Base-by-base conservation (phyloP, 2,888 invertebrate genomes). In the Belgica antarctica region DNA sequence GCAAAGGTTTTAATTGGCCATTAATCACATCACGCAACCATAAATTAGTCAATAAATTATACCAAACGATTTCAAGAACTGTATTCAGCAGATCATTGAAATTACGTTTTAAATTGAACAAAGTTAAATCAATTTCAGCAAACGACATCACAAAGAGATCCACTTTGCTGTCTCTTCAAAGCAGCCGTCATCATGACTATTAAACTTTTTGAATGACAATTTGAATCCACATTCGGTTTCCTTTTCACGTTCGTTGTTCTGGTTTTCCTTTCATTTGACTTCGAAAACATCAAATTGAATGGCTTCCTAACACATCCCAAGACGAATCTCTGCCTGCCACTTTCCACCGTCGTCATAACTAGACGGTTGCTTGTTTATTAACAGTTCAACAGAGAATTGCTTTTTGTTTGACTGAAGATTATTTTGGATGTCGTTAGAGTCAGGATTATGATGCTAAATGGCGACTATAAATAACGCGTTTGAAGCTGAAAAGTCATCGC, bases 1-100 rank as follows among this genome's bases (percentile, higher is more conserved):
- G 28, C 25, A 19, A 34, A 65, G 41, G 27, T 66, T 19, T 34
- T 68, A 57, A 68, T 68, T 68, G 68, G 31, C 68, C 52, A 68
- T 68, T 68, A 68, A 68, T 68, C 52, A 57, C 57, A 22, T n/a
- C 59, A 27, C 27, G 59, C 27, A 15, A 59, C 27, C n/a, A 27
- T 59, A 8, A n/a, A 34, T 34, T 8, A 34, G 10, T 34, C 34
- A 34, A 7, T 7, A n/a, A n/a, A n/a, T n/a, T n/a, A n/a, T 10
- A 34, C 34, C 34, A 34, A 34, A 8, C 10, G 34, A 34, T 10
- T 34, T 34, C 34, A 7, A 34, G n/a, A n/a, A n/a, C n/a, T n/a
- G n/a, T n/a, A n/a, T n/a, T n/a, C n/a, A n/a, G n/a, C n/a, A n/a
- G n/a, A n/a, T n/a, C n/a, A n/a, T n/a, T n/a, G n/a, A n/a, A n/a